phyloP scores from a whole-genome alignment of 2,888 invertebrate species.

The Himalopsyche japonica region DNA sequence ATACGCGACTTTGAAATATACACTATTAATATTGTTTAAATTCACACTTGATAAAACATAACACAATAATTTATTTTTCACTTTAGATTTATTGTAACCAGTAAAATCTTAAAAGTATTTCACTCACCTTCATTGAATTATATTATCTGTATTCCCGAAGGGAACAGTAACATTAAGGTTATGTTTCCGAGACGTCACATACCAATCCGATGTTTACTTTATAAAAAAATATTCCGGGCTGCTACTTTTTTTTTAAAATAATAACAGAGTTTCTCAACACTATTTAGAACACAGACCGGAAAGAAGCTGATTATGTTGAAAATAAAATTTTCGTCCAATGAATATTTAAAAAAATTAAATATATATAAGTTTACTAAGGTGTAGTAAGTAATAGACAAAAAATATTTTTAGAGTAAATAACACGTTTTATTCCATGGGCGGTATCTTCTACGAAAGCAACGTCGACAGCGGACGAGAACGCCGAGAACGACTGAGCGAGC shows the following conservation, averaged over 20 bases:
- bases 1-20: too few relatives aligned
- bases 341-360: background rate
- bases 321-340: background rate
- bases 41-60: background rate
- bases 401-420: background rate
- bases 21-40: background rate
- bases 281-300: background rate
- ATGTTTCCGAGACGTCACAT: constrained; percentile 27
- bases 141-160: background rate
- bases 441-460: background rate
- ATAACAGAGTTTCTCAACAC: background rate
- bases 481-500: constrained; percentile 2
- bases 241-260: background rate
- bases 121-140: background rate
- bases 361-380: background rate
- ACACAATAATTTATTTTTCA: background rate
- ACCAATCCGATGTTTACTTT: constrained; percentile 3
- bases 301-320: background rate
- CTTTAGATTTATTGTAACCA: background rate
- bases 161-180: constrained; percentile 11
- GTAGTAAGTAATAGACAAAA: background rate
- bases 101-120: background rate
- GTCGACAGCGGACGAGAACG: background rate
- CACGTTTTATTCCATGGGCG: background rate
- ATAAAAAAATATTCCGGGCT: background rate